A percentile compares a stretch with the other conserved stretches of the same genome.
These are phyloP conservation scores for Ashinkailepas kermadecensis DNA, from an alignment of 2,888 invertebrate species.

Conservation along the genomic window DNA sequence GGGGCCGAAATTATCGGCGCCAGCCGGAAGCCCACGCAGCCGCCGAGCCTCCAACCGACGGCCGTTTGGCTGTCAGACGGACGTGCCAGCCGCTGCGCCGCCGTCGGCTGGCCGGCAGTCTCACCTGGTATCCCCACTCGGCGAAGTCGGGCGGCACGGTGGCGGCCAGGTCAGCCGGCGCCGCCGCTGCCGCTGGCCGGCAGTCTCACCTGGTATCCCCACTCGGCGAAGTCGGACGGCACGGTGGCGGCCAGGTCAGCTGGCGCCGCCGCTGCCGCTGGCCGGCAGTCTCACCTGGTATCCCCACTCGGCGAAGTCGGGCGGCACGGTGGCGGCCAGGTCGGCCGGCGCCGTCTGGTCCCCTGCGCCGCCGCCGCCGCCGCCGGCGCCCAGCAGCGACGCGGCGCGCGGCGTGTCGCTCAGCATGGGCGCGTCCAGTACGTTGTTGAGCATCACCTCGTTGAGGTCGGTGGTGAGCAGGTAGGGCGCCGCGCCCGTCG, in stretches of 20 bases:
- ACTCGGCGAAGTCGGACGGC: background rate
- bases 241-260: background rate
- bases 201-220: background rate
- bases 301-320: slow-evolving; percentile 11
- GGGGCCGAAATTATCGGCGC: too few species aligned
- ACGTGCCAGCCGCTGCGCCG: too few species aligned
- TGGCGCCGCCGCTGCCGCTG: too few species aligned
- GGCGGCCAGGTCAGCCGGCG: too few species aligned
- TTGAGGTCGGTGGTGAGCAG: slow-evolving; percentile 22
- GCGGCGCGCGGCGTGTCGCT: slow-evolving; percentile 34
- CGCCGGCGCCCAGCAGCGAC: slow-evolving; percentile 16
- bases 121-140: slow-evolving; percentile 14
- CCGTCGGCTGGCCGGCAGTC: background rate
- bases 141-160: background rate
- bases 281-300: background rate
- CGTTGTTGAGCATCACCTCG: slow-evolving; percentile 34
- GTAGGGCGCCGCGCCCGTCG: slow-evolving; percentile 1
- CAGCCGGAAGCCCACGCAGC: too few species aligned
- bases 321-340: slow-evolving; percentile 12
- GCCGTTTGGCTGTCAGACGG: too few species aligned
- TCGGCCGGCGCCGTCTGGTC: background rate
- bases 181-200: background rate
- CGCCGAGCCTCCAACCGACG: too few species aligned
- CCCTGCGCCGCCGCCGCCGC: background rate
- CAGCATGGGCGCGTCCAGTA: slow-evolving; percentile 33